phyloP scores from a whole-genome alignment of 1,140 invertebrate species.

The Temnothorax longispinosus region DNA sequence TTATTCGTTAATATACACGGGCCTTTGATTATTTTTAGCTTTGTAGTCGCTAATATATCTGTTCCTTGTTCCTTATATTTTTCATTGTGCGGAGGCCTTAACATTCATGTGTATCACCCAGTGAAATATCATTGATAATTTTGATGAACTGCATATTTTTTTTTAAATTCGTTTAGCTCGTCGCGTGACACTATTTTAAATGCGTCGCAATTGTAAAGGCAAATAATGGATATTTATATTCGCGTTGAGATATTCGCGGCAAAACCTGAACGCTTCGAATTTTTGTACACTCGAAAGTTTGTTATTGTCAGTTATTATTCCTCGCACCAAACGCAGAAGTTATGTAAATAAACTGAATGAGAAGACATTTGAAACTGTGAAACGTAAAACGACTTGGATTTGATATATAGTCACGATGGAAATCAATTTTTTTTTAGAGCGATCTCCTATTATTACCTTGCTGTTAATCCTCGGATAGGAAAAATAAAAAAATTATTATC shows the following conservation, averaged over 20 bases:
- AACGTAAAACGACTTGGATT: conserved; percentile 28
- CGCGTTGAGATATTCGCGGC: background rate
- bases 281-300: conserved; percentile 79
- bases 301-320: conserved; percentile 78
- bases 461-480: background rate
- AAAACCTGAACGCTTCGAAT: conserved; percentile 70
- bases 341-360: conserved; percentile 80
- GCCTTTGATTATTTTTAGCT: too few species aligned
- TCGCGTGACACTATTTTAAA: background rate
- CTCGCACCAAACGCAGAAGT: conserved; percentile 78
- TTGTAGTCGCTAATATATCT: too few species aligned
- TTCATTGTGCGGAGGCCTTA: too few species aligned
- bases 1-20: too few species aligned
- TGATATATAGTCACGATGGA: conserved; percentile 47
- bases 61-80: too few species aligned
- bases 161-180: background rate
- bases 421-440: conserved; percentile 23
- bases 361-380: conserved; percentile 44
- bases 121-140: conserved; percentile 2
- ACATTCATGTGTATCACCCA: conserved; percentile 30
- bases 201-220: background rate
- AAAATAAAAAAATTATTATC: background rate
- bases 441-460: background rate
- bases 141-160: conserved; percentile 14
- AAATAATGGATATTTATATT: conserved; percentile 39